Percentiles rank a stretch among this genome's conserved stretches.
These are phyloP conservation scores for Amphiura filiformis DNA, from an alignment of 35 echinoderm and acorn worm genomes.

Conservation along the genomic window DNA sequence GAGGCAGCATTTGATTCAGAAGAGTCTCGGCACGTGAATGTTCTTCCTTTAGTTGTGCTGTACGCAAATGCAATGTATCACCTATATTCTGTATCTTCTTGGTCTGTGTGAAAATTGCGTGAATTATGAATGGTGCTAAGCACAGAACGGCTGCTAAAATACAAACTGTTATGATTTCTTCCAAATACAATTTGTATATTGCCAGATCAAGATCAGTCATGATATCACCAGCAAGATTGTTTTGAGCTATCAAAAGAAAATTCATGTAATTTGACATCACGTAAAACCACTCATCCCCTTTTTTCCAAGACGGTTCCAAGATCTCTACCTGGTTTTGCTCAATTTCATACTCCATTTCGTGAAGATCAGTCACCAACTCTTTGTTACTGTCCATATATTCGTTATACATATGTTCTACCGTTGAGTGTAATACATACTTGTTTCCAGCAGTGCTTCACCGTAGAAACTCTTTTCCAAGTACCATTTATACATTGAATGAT, in stretches of 20 bases:
- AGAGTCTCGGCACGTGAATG: constrained; percentile 39
- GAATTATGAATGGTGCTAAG: constrained; percentile 38
- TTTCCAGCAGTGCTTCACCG: constrained; percentile 22
- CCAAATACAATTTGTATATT: neutral
- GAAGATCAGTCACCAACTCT: too few species aligned
- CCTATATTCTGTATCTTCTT: constrained; percentile 46
- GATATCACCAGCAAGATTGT: constrained; percentile 19
- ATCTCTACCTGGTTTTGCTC: constrained; percentile 19
- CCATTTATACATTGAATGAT: constrained; percentile 33
- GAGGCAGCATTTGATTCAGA: constrained; percentile 63
- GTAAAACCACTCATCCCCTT: constrained; percentile 42
- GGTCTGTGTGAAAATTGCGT: constrained; percentile 41
- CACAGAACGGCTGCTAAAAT: constrained; percentile 17
- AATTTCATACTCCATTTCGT: constrained; percentile 29
- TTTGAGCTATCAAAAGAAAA: constrained; percentile 33
- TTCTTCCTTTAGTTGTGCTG: constrained; percentile 40
- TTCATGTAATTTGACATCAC: constrained; percentile 55
- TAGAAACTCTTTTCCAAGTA: constrained; percentile 36
- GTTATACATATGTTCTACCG: constrained; percentile 6
- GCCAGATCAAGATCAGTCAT: constrained; percentile 22
- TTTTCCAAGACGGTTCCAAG: neutral
- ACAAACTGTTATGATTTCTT: neutral
- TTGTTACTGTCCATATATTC: neutral
- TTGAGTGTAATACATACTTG: constrained; percentile 3
- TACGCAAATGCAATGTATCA: constrained; percentile 11